Evolutionary conservation across 2,797 vertebrate species (phyloP).

Genomic region (Sciurus carolinensis): DNA sequence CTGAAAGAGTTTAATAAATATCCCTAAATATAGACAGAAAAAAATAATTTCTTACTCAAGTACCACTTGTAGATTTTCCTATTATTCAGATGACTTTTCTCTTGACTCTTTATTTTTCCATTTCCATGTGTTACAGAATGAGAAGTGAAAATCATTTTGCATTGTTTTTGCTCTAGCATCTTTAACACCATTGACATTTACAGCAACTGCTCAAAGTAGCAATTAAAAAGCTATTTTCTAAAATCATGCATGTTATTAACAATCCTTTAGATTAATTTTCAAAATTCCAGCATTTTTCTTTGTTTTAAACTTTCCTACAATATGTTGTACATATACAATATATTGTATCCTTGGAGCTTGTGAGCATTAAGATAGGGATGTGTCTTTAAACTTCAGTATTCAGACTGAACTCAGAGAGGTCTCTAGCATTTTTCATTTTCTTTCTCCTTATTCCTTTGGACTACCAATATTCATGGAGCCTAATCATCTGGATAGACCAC

Average conservation of each 20-base stretch:
- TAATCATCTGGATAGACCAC: background rate
- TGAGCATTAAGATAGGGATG: background rate
- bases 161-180: constrained; percentile 38
- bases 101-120: background rate
- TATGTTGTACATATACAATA: background rate
- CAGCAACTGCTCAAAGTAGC: constrained; percentile 5
- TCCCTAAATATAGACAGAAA: constrained; percentile 46
- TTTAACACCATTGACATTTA: constrained; percentile 46
- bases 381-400: background rate
- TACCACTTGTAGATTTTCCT: constrained; percentile 1
- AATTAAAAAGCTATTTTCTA: background rate
- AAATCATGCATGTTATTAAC: background rate
- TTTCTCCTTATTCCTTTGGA: background rate
- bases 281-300: background rate
- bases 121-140: background rate
- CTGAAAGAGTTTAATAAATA: constrained; percentile 64
- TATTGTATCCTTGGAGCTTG: background rate
- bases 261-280: background rate
- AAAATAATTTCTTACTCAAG: constrained; percentile 15
- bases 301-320: background rate
- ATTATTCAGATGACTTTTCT: background rate
- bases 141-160: constrained; percentile 36
- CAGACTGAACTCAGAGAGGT: background rate
- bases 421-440: background rate
- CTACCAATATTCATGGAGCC: background rate